Evolutionary conservation across 2,888 invertebrate genomes (phyloP), one percentile per base, ranked within the genome.

Genomic region (Halocaridina rubra): DNA sequence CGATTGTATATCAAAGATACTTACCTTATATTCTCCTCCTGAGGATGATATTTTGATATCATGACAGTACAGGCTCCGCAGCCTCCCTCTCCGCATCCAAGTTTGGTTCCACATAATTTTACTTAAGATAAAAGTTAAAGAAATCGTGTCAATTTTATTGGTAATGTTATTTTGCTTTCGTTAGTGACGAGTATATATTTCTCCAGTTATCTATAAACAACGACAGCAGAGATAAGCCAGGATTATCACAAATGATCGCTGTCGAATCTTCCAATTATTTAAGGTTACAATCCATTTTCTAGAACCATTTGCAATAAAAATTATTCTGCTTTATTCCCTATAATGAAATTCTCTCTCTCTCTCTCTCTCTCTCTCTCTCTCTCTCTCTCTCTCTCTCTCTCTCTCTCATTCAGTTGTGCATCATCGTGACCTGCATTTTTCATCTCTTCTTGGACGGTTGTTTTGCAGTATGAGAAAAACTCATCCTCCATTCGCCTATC

Each of bases 1-100:
- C 8, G 46, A 10, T 46, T 10, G 8, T 13, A 46, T 46, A 7
- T 22, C 8, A 8, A 4, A 5, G 5, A 19, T 0, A n/a, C 74
- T 1, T 27, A 74, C 74, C 46, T 74, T 39, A 74, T 24, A 8
- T 3, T 39, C 22, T 22, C 24, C 10, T 24, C 22, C 3, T 39
- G 16, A 4, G 8, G 74, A 53, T 74, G 24, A 22, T 22, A 74
- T 13, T 29, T 8, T 16, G 97, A 97, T 8, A 98, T 92, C 95
- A 98, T 97, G 0, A 98, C 97, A 0, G 98, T 98, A 90, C 98
- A 98, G 0, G 97, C 97, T 0, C 98, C 98, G 90, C 98, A 98
- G 1, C 97, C 97, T 29, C 98, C 98, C 92, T 98, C 98, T 0
- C 95, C 97, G 90, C 98, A 98, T 32, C 96, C 97, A 87, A 97